Base-by-base conservation (phyloP, 2,113 vertebrate species). In the Collichthys lucidus region DNA sequence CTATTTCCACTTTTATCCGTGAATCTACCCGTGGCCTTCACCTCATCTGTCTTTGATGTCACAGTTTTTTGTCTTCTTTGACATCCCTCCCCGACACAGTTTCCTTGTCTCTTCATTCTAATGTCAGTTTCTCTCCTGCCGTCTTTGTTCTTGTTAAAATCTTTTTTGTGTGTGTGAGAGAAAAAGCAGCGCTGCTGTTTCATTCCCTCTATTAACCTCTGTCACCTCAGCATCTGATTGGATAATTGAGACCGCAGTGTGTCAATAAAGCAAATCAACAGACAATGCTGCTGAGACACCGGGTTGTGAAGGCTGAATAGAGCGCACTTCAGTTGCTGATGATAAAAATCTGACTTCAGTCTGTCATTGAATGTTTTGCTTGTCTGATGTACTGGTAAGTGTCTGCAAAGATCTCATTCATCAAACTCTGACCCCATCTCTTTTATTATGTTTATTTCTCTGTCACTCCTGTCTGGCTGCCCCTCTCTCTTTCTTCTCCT, bases 191-290 rank as follows among this genome's bases (percentile, higher is more conserved):
- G 11, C 50, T 0, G 3, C 59, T 15, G 19, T 79, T 65, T 60
- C 35, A n/a, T 17, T 79, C 35, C 20, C 62, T 77, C 55, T 35
- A 26, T 71, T 85, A 60, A 76, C 80, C 49, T 64, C 56, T 24
- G n/a, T 53, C 71, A 53, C 53, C 52, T 31, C 59, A 24, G 49
- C 7, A 8, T 70, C 53, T 61, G 46, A 74, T 72, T 83, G 68
- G 69, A 64, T 74, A 73, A 78, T 72, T 73, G 71, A 74, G 52
- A 73, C 35, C 10, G 17, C 26, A 59, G 74, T 69, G 59, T 15
- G 55, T 8, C 16, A 57, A 72, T 5, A 20, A 53, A 72, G 61
- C 42, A 35, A 80, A 90, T 55, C 68, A 24, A 60, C 61, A 60
- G 83, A 68, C 14, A 7, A 63, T 73, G 16, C 4, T 17, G 42